Percentiles rank a stretch among this genome's conserved stretches.
phyloP scores from a whole-genome alignment of 2,797 vertebrate genomes.

The Cynopterus sphinx region DNA sequence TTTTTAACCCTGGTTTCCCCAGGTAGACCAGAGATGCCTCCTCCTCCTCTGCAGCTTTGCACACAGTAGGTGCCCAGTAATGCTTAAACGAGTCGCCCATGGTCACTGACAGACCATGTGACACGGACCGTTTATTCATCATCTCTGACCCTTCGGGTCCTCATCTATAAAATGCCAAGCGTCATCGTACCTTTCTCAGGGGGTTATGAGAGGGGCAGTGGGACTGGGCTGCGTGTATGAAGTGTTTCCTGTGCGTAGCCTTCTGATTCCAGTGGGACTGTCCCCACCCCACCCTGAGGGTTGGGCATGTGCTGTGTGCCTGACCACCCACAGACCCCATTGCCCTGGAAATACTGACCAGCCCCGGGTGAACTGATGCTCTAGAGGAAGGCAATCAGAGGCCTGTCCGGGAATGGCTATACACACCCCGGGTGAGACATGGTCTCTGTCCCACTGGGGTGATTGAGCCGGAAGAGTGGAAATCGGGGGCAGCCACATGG shows the following conservation, averaged over 20 bases:
- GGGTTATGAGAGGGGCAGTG: neutral
- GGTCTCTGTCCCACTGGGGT: neutral
- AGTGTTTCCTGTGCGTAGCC: neutral
- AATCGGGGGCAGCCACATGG: neutral
- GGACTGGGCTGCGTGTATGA: accelerated
- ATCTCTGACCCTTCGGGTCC: neutral
- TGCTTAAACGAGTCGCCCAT: neutral
- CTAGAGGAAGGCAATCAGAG: neutral
- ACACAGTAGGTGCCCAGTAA: neutral
- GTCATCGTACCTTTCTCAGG: neutral
- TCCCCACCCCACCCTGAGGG: accelerated
- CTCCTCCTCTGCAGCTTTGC: neutral
- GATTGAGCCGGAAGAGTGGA: neutral
- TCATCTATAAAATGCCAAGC: neutral
- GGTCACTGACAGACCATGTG: neutral
- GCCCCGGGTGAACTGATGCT: neutral
- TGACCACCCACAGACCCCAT: neutral
- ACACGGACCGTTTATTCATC: neutral
- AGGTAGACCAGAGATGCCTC: neutral
- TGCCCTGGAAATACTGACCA: neutral
- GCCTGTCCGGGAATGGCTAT: neutral
- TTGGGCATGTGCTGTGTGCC: accelerated
- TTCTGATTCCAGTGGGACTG: neutral
- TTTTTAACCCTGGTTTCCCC: neutral
- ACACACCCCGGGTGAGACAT: neutral